Conservation (phyloP, 1,140 invertebrate species). For the Euwallacea similis region DNA sequence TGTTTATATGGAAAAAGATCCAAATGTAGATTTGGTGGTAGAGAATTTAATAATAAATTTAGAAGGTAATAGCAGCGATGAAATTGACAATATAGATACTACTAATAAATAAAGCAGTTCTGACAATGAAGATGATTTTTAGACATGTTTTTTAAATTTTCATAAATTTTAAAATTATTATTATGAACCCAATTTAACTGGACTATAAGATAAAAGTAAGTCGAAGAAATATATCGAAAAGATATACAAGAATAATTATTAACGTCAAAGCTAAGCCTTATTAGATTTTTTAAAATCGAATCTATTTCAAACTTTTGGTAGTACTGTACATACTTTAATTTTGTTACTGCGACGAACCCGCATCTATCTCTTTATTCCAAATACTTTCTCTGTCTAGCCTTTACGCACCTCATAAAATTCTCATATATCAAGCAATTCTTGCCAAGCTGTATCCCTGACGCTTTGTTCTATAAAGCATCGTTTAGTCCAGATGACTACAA, state of each 20-base stretch:
- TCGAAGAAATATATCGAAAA: neutral
- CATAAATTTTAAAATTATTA: neutral
- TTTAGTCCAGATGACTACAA: no score
- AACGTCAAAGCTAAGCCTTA: no score
- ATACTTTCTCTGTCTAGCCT: neutral
- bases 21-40: slow-evolving; percentile 1
- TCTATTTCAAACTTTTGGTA: neutral
- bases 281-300: neutral
- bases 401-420: no score
- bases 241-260: no score
- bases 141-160: neutral
- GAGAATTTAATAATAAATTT: slow-evolving; percentile 5
- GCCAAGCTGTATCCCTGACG: neutral
- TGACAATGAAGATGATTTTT: neutral
- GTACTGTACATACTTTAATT: neutral
- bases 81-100: neutral
- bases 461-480: no score
- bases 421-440: neutral
- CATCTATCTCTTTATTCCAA: no score
- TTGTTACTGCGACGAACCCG: no score
- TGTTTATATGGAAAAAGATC: neutral
- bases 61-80: neutral
- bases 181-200: no score
- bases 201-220: no score
- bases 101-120: neutral